Conservation (phyloP, 1,140 invertebrate species). For the Dufourea novaeangliae region DNA sequence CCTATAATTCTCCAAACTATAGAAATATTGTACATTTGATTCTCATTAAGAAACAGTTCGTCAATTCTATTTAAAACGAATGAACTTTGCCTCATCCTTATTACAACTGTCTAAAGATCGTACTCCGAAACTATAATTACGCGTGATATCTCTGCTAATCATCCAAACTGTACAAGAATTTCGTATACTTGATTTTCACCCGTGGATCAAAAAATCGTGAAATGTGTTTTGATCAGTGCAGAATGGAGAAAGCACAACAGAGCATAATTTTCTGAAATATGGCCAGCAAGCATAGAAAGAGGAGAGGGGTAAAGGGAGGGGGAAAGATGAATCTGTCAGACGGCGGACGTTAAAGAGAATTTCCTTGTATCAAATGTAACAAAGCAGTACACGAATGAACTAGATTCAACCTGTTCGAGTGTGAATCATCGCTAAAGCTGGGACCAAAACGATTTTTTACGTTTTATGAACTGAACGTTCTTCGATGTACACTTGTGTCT, state of each 20-base stretch:
- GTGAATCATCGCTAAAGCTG: not conserved
- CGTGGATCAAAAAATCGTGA: not conserved
- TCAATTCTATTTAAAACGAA: no score
- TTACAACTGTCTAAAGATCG: not conserved
- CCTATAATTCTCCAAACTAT: no score
- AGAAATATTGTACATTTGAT: no score
- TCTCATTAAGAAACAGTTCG: no score
- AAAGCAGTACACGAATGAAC: not conserved
- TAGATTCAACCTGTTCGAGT: not conserved
- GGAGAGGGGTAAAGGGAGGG: constrained; percentile 21
- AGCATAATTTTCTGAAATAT: constrained; percentile 50
- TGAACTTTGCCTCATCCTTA: constrained; percentile 12
- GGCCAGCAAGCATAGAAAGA: constrained; percentile 39
- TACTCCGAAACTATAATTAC: not conserved
- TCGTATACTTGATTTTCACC: not conserved
- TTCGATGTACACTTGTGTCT: constrained; percentile 48
- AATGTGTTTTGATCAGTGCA: not conserved
- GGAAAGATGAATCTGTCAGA: constrained; percentile 62
- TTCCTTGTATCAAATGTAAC: not conserved
- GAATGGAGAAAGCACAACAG: constrained; percentile 26
- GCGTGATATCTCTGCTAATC: not conserved
- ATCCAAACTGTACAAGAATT: no score
- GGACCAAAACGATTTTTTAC: constrained; percentile 4
- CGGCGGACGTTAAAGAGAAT: constrained; percentile 13
- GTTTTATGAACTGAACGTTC: constrained; percentile 23